Conservation (phyloP, 2,888 invertebrate genomes). For the Dysmachus trigonus region DNA sequence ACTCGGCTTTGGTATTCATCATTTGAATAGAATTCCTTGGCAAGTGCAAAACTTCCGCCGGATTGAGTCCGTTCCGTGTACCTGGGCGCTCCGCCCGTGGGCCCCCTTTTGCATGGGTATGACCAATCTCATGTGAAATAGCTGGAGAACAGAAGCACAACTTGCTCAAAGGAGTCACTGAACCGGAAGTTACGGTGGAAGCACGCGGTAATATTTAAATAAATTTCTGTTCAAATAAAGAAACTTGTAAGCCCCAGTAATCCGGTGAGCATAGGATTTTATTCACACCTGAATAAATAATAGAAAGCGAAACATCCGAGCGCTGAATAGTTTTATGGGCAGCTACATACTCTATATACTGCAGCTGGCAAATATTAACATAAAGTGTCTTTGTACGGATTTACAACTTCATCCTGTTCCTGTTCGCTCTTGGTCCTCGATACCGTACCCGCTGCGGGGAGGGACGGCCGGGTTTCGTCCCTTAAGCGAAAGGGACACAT, state of each 20-base stretch:
- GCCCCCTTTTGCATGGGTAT: not conserved
- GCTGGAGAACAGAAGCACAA: not conserved
- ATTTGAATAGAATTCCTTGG: not conserved
- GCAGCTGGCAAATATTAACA: not conserved
- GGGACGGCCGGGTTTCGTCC: not conserved
- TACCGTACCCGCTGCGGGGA: not conserved
- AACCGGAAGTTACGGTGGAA: slow-evolving; percentile 21
- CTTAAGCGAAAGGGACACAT: not conserved
- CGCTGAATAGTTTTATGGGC: not conserved
- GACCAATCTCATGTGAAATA: not conserved
- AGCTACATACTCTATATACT: too few species aligned
- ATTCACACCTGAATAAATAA: slow-evolving; percentile 29
- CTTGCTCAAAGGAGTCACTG: not conserved
- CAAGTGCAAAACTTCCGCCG: not conserved
- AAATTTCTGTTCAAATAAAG: slow-evolving; percentile 13
- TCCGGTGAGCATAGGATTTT: not conserved
- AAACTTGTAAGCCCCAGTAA: not conserved
- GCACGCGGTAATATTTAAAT: slow-evolving; percentile 5
- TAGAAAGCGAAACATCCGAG: not conserved
- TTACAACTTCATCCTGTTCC: not conserved
- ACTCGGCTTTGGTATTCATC: not conserved
- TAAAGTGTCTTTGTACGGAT: not conserved
- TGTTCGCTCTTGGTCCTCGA: not conserved
- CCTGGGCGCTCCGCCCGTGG: not conserved
- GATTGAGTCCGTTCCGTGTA: not conserved